phyloP scores from a whole-genome alignment of 2,888 invertebrate species.

The Teleogryllus oceanicus region DNA sequence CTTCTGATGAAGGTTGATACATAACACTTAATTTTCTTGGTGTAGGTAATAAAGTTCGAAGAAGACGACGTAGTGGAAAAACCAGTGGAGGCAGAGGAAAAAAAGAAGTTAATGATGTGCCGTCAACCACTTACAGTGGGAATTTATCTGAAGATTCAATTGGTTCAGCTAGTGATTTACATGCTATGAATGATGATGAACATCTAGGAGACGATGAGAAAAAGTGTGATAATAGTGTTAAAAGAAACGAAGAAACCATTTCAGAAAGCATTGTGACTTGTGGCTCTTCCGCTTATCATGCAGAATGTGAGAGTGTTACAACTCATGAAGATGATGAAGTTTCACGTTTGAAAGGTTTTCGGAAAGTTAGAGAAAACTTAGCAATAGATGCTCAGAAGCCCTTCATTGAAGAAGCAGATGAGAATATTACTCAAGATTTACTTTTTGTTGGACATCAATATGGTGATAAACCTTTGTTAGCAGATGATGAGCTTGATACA shows the following conservation, averaged over 20 bases:
- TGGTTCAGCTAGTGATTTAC: conserved; percentile 68
- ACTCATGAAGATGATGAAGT: conserved; percentile 54
- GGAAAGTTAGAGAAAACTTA: conserved; percentile 41
- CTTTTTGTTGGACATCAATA: conserved; percentile 70
- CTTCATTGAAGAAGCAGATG: conserved; percentile 25
- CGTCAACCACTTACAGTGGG: conserved; percentile 18
- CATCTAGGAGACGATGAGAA: conserved; percentile 49
- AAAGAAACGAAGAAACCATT: conserved; percentile 44
- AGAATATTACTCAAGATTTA: conserved; percentile 48
- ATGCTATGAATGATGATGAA: conserved; percentile 53
- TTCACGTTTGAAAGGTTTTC: conserved; percentile 44
- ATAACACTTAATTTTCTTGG: background rate
- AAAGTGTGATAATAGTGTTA: conserved; percentile 50
- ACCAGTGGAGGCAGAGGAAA: background rate
- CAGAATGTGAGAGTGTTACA: conserved; percentile 67
- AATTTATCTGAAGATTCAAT: conserved; percentile 61
- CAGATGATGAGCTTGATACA: conserved; percentile 73
- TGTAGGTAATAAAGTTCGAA: background rate
- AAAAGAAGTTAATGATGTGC: conserved; percentile 23
- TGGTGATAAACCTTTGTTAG: conserved; percentile 68
- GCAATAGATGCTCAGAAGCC: conserved; percentile 22
- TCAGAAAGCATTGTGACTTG: conserved; percentile 62
- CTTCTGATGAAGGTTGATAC: too few relatives aligned
- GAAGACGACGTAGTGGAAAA: background rate
- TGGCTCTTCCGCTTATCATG: conserved; percentile 67